Base-by-base conservation (phyloP, 2,113 vertebrate species). In the Glaucomys volans region DNA sequence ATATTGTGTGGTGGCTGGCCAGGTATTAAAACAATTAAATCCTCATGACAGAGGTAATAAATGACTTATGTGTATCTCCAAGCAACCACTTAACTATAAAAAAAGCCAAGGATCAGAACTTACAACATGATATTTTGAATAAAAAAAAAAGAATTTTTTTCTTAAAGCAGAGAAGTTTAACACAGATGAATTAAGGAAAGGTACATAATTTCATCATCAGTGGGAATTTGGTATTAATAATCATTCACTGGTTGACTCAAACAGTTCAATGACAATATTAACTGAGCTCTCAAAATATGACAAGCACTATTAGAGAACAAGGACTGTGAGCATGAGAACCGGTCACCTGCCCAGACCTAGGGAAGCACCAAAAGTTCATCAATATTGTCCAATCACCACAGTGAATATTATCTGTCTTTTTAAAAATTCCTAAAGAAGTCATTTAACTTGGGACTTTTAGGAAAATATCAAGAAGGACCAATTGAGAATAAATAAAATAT, bases 41-140 rank as follows among this genome's bases (percentile, higher is more conserved):
- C 24, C 47, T 84, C 86, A 8, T 94, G 74, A 86, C 10, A 95
- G n/a, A 95, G 54, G 18, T 90, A 95, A 91, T 69, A 75, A 86
- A 17, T 91, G 30, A 82, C 62, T 96, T 91, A 77, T 75, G 57
- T 82, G 54, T 85, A 50, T 6, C 57, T 76, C 62, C 80, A 90
- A 30, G 5, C 52, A 35, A 69, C 69, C 57, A 47, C 88, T 94
- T 87, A 91, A 54, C 72, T 84, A 77, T 75, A 84, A 76, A 96
- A 80, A 81, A 8, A 94, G 26, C 40, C 37, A 90, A 77, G 32
- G 95, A 76, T 64, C 76, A 87, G 77, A 7, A 92, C 13, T 35
- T 67, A 47, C 75, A 95, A 91, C 6, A 35, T 32, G 95, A 5
- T 3, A 95, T 66, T 95, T 81, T 94, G 26, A 90, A 22, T 20